Base-by-base conservation (phyloP, 2,797 vertebrate genomes). In the Propithecus perrieri region DNA sequence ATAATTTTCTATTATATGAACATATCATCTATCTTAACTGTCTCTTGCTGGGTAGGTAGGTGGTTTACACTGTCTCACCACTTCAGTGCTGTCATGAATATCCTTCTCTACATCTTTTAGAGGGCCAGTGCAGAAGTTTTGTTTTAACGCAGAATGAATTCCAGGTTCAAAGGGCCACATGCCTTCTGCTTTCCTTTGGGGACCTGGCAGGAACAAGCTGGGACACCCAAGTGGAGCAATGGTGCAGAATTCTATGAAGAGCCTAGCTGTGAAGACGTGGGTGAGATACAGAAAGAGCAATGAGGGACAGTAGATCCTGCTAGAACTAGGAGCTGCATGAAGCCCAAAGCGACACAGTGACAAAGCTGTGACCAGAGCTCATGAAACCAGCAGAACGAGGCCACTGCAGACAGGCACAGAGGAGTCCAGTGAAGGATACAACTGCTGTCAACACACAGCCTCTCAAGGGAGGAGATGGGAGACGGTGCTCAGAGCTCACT, bases 361-460 rank as follows among this genome's bases (percentile, higher is more conserved):
- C 59, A 41, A 2, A 71, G 28, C 30, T 15, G 46, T 22, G 7
- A 5, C 1, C 28, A 67, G 33, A 69, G 50, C 22, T 26, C 30
- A 28, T 1, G 9, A 41, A 10, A 15, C 4, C 50, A 78, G 20
- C 46, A 22, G 50, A 22, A 5, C 6, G 41, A 13, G 63, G 7
- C 50, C 18, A 33, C 5, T 4, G 9, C 35, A 80, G 72, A 24
- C 4, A 2, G 14, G 55, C 10, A 30, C 38, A 9, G 26, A 28
- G 53, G 5, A n/a, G 8, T 59, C 67, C 24, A 38, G 76, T 18
- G 33, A 76, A 38, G 18, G 46, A 8, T 2, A 6, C 33, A 20
- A 4, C 53, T 7, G 6, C 2, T 1, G 28, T 24, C 6, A 2
- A 1, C 12, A 38, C 55, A 41, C 2, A 15, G 7, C 20, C 61